Base-by-base conservation (phyloP, 2,888 invertebrate species). In the Dorcus parallelipipedus region DNA sequence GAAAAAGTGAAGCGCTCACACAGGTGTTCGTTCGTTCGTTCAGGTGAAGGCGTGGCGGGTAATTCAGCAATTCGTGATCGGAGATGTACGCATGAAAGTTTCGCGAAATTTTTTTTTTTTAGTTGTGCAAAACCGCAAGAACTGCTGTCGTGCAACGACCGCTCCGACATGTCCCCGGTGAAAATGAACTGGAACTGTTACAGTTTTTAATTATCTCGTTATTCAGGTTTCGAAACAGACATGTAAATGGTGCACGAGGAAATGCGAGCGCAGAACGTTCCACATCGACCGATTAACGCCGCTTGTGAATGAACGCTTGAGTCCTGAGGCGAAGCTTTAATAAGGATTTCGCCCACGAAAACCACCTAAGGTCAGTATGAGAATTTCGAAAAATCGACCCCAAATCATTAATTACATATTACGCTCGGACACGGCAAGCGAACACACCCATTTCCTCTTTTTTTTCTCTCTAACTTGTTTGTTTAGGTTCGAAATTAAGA, bases 11-110 rank as follows among this genome's bases (percentile, higher is more conserved):
- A 63, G 54, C 58, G 52, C 56, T 54, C 49, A 39, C 57, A 53
- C 61, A 59, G 61, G 59, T 62, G 61, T 59, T 57, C 59, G 39
- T 38, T 52, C 23, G 3, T 20, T 20, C 20, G 26, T 47, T 26
- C 5, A 33, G 26, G 42, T 57, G 61, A 63, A 62, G 64, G 62
- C 59, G 64, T 62, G 64, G 62, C 60, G 59, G 56, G 56, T 62
- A 64, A 61, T 62, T 64, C 61, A 62, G 53, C 63, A 54, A 60
- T 55, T 62, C 62, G 62, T 64, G 62, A 60, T 60, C 60, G 39
- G 41, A 62, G 54, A 58, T 56, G 54, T 54, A 52, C 51, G 50
- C 50, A 58, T 33, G 33, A 39, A 50, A 39, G 39, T 14, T 14
- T 26, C 50, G 39, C 39, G 17, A 17, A n/a, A 8, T 45, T 14